phyloP scores from a whole-genome alignment of 37 sponge, comb jelly and placozoan genomes.

The Theonella swinhoei region DNA sequence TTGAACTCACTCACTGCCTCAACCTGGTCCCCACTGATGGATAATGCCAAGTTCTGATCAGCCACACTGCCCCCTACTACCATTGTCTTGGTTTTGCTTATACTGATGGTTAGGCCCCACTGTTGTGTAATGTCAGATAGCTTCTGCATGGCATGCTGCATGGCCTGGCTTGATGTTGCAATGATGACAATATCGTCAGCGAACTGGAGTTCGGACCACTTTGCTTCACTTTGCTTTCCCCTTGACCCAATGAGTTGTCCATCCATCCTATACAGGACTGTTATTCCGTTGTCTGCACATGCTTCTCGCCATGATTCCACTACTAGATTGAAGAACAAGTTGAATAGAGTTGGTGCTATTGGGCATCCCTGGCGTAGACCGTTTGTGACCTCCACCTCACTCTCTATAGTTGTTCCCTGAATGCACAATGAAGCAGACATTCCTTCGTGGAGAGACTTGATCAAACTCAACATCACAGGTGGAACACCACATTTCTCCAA shows the following conservation, averaged over 20 bases:
- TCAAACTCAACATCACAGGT: conserved; percentile 14
- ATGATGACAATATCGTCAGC: neutral
- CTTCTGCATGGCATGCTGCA: neutral
- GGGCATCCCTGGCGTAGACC: conserved; percentile 46
- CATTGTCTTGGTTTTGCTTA: conserved; percentile 48
- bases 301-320: conserved; percentile 3
- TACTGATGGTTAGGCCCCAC: conserved; percentile 44
- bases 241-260: conserved; percentile 27
- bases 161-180: neutral
- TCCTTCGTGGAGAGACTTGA: conserved; percentile 39
- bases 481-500: conserved; percentile 35
- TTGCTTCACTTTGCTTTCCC: neutral
- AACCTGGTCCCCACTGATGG: conserved; percentile 2
- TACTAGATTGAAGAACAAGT: conserved; percentile 2
- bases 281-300: conserved; percentile 16
- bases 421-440: conserved; percentile 13
- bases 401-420: neutral
- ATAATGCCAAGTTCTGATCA: conserved; percentile 4
- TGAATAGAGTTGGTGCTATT: conserved; percentile 31
- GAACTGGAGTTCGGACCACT: conserved; percentile 1
- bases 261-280: conserved; percentile 17
- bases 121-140: too few species aligned
- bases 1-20: conserved; percentile 23
- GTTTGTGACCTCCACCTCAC: conserved; percentile 7
- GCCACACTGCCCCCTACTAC: conserved; percentile 19